Conservation (phyloP, 2,888 invertebrate species). For the Petrophora chlorosata region DNA sequence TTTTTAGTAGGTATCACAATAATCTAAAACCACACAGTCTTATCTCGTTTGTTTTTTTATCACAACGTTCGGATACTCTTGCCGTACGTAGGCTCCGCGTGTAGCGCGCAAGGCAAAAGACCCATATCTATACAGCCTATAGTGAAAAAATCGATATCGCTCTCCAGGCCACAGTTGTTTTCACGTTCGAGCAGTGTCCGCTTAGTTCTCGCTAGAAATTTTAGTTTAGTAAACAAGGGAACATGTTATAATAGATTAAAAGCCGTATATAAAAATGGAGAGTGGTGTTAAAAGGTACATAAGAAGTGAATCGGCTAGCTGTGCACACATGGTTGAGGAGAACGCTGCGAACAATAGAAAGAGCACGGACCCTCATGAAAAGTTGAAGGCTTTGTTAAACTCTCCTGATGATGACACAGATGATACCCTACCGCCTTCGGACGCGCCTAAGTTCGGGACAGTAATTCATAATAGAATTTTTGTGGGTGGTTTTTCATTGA, state of each 20-base stretch:
- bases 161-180: constrained; percentile 54
- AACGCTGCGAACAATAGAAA: constrained; percentile 67
- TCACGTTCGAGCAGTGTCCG: constrained; percentile 60
- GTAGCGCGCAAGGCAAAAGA: constrained; percentile 62
- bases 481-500: constrained; percentile 97
- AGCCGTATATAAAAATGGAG: constrained; percentile 59
- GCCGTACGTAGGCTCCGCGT: constrained; percentile 34
- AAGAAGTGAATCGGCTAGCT: constrained; percentile 77
- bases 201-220: constrained; percentile 68
- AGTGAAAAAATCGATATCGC: constrained; percentile 52
- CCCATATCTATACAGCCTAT: constrained; percentile 47
- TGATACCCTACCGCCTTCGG: constrained; percentile 72
- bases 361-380: constrained; percentile 73
- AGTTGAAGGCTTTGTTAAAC: constrained; percentile 73
- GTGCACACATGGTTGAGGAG: constrained; percentile 79
- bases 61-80: constrained; percentile 33
- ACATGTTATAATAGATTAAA: constrained; percentile 66
- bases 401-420: constrained; percentile 76
- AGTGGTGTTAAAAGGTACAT: constrained; percentile 73
- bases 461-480: constrained; percentile 97
- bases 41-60: constrained; percentile 50
- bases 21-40: constrained; percentile 67
- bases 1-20: constrained; percentile 78
- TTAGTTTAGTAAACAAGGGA: constrained; percentile 80
- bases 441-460: constrained; percentile 88